Evolutionary conservation across 2,113 vertebrate genomes (phyloP), one percentile per base, ranked within the genome.

Genomic region (Zeus faber): DNA sequence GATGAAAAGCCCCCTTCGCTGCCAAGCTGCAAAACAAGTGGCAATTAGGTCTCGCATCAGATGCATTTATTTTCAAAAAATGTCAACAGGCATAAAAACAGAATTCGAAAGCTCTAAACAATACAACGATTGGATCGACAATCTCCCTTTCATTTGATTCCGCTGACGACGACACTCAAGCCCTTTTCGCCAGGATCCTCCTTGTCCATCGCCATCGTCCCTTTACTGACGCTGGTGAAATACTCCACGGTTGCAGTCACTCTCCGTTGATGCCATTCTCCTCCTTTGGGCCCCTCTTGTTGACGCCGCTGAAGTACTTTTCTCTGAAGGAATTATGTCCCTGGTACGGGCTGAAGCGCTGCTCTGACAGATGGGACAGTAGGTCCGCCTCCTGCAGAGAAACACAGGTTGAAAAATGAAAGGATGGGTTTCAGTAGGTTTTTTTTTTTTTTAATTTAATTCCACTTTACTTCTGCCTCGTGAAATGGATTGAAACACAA

Each of bases 301-400:
- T 95, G 39, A 95, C 77, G 37, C 95, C 96, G 61, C 96, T 94
- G 82, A 99, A 99, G 77, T 98, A 99, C 75, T 98, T 99, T 74
- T 99, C 95, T 71, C 97, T 93, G 84, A 99, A 99, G 65, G 94
- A 93, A 69, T 99, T 97, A 88, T 97, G 96, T 68, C 94, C 93
- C 82, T 92, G 91, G 80, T 95, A 98, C 0, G 82, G 89, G 58
- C 89, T 84, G 79, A 87, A 91, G 14, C 78, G 81, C 3, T 83
- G 79, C 25, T 92, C 93, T 62, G 83, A 65, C 14, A 91, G 74
- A 61, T 87, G 81, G 48, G 83, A 85, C 72, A 82, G 77, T 40
- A 70, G 68, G 68, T 96, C 94, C 9, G 87, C 75, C 64, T 90
- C 91, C 97, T 99, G 85, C 17, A 70, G 25, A 71, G 39, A 69